Conservation (phyloP, 2,888 invertebrate species). For the Leptopilina myrica region DNA sequence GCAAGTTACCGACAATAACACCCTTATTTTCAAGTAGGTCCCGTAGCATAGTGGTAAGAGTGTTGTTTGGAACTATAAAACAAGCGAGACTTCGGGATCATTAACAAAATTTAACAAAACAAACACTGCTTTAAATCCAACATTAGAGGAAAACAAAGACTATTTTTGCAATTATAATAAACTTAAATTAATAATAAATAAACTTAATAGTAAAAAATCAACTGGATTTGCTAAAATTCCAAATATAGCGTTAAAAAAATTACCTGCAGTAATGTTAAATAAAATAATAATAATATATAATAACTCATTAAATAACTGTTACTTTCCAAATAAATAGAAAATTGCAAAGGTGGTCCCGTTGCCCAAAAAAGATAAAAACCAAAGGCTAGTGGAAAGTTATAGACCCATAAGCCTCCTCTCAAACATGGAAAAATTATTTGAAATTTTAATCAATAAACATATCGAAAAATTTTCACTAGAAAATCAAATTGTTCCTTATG, state of each 20-base stretch:
- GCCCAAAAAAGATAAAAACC: slow-evolving; percentile 38
- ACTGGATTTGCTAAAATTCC: slow-evolving; percentile 36
- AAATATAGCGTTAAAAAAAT: slow-evolving; percentile 34
- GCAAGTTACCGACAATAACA: too few relatives aligned
- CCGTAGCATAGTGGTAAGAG: too few relatives aligned
- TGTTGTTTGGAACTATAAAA: too few relatives aligned
- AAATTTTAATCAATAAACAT: too few relatives aligned
- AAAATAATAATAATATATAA: slow-evolving; percentile 17
- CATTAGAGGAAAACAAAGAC: background rate
- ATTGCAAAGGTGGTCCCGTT: slow-evolving; percentile 20
- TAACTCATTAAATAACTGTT: slow-evolving; percentile 28
- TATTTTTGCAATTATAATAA: background rate
- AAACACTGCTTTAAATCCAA: background rate
- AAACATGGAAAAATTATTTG: too few relatives aligned
- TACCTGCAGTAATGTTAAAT: background rate
- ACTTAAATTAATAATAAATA: background rate
- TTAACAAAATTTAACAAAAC: background rate
- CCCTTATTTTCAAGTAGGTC: too few relatives aligned
- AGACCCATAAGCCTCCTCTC: slow-evolving; percentile 40
- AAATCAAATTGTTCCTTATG: background rate
- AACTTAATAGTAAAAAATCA: slow-evolving; percentile 44
- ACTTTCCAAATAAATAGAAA: slow-evolving; percentile 41
- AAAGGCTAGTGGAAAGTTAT: background rate
- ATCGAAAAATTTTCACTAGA: background rate
- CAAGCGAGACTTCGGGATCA: background rate